Conservation (phyloP, 2,113 vertebrate genomes). For the Psephotus haematonotus region DNA sequence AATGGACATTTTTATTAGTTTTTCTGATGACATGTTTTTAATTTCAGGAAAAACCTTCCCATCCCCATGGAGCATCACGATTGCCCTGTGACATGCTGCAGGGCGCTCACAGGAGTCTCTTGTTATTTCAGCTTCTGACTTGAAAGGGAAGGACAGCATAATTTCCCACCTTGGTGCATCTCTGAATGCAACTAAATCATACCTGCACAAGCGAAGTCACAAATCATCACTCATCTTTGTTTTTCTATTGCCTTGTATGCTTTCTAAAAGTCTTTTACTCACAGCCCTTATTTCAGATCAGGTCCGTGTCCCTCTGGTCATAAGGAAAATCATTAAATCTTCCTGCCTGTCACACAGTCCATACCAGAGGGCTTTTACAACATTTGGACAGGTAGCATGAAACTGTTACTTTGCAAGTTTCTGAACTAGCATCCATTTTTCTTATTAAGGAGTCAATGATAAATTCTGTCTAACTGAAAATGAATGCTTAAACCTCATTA, state of each 20-base stretch:
- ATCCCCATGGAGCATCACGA: neutral
- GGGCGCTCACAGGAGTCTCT: neutral
- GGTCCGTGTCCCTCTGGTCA: neutral
- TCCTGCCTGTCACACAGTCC: neutral
- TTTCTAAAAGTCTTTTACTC: neutral
- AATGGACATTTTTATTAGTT: neutral
- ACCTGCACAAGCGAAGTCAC: neutral
- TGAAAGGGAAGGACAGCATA: neutral
- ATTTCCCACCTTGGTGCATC: neutral
- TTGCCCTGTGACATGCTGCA: neutral
- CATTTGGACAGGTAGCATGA: neutral
- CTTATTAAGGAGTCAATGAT: neutral
- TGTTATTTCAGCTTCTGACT: neutral
- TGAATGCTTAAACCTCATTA: neutral
- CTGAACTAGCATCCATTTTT: neutral
- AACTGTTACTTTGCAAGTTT: neutral
- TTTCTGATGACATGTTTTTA: neutral
- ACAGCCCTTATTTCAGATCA: neutral
- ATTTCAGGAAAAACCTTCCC: neutral
- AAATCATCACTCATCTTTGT: neutral
- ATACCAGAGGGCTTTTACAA: fast-evolving
- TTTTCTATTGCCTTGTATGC: neutral
- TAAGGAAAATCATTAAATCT: neutral
- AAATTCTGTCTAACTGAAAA: neutral
- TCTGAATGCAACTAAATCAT: neutral